Evolutionary conservation across 2,888 invertebrate species (phyloP).

Genomic region (Neoaliturus tenellus): DNA sequence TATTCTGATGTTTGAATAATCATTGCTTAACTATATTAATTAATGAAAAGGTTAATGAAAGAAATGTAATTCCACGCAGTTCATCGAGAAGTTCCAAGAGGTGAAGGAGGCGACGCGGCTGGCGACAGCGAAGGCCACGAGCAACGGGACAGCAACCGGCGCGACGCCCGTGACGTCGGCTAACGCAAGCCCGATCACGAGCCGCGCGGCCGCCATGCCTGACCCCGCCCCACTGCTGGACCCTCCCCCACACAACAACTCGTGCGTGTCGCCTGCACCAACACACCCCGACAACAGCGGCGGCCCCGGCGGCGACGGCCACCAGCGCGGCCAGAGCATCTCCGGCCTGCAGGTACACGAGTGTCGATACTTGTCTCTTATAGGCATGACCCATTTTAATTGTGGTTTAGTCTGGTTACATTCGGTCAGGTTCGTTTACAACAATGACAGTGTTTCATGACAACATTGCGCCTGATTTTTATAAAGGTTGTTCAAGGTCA

Average conservation of each 20-base stretch:
- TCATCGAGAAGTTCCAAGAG: slow-evolving; percentile 99
- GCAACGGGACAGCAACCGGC: slow-evolving; percentile 77
- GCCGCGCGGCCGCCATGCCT: slow-evolving; percentile 76
- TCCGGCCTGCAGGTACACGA: slow-evolving; percentile 71
- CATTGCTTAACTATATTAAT: no score
- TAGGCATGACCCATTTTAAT: no score
- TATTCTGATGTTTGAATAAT: no score
- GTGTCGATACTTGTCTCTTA: no score
- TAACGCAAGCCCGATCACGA: slow-evolving; percentile 90
- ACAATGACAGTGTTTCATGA: no score
- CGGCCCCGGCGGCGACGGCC: slow-evolving; percentile 60
- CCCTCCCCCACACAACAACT: slow-evolving; percentile 68
- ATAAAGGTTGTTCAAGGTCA: no score
- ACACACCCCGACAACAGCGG: slow-evolving; percentile 54
- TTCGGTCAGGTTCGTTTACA: no score
- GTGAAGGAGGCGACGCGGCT: slow-evolving; percentile 95
- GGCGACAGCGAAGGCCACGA: slow-evolving; percentile 79
- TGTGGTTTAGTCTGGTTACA: no score
- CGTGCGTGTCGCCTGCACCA: slow-evolving; percentile 68
- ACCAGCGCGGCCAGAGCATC: slow-evolving; percentile 72
- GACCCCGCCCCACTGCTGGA: slow-evolving; percentile 71
- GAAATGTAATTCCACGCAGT: no score
- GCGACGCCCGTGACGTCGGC: slow-evolving; percentile 92
- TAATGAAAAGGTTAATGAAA: no score
- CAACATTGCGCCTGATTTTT: no score